Conservation (phyloP, 1,140 invertebrate genomes). For the Drosophila pachea region DNA sequence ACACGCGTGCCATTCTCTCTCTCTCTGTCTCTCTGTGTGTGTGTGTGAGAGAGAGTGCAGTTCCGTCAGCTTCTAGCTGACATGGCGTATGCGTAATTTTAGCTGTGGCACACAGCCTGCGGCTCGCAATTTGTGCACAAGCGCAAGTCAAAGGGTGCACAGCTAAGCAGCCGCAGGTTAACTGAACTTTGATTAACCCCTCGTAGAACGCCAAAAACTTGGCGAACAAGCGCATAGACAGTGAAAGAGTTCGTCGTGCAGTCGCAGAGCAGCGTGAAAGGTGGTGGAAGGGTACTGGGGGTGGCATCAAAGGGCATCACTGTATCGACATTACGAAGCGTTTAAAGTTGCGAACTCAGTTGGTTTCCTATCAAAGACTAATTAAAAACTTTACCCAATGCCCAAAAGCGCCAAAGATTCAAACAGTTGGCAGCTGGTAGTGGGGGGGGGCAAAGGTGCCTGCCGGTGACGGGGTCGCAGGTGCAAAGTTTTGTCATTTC, state of each 20-base stretch:
- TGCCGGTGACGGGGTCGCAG: constrained; percentile 17
- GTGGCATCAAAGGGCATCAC: not conserved
- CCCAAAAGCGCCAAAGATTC: constrained; percentile 53
- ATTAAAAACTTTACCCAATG: constrained; percentile 73
- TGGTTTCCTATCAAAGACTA: constrained; percentile 75
- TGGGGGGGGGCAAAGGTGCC: too few species aligned
- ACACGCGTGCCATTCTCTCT: constrained; percentile 1
- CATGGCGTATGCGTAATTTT: constrained; percentile 68
- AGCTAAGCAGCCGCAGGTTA: constrained; percentile 56
- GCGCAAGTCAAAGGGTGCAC: constrained; percentile 7
- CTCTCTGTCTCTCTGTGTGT: constrained; percentile 8
- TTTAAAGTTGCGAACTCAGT: constrained; percentile 52
- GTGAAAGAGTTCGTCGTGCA: not conserved
- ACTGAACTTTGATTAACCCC: constrained; percentile 67
- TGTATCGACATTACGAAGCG: constrained; percentile 42
- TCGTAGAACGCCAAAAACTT: constrained; percentile 29
- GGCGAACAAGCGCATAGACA: constrained; percentile 32
- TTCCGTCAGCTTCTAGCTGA: too few species aligned
- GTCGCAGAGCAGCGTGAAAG: not conserved
- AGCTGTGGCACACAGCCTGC: constrained; percentile 32
- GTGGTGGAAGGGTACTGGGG: not conserved
- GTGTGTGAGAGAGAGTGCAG: constrained; percentile 23
- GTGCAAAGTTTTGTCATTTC: constrained; percentile 74
- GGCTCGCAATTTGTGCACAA: constrained; percentile 33
- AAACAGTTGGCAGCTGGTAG: constrained; percentile 17